Base-by-base conservation (phyloP, 1,140 invertebrate species). In the Onthophagus taurus region DNA sequence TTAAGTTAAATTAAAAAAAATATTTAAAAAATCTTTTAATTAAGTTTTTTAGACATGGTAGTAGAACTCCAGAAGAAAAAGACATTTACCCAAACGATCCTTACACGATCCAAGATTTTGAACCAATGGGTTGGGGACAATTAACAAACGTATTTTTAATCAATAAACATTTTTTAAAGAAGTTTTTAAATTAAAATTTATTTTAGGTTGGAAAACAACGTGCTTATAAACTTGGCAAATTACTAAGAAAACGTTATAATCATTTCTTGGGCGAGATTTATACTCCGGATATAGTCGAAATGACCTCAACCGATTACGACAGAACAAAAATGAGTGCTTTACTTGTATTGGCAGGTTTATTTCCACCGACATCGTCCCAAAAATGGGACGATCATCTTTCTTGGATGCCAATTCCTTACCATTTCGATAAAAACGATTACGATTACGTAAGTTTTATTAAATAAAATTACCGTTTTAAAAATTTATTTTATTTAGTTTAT, bases 141-240 rank as follows among this genome's bases (percentile, higher is more conserved):
- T 31, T 61, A 21, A 61, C 57, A 7, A 57, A 59, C 24, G 59
- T 59, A 53, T 55, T 42, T 44, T 48, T 9, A 31, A 17, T 3
- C 12, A 9, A 31, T 31, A 31, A 31, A 31, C 16, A 16, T 31
- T 1, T 1, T 31, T 12, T 9, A 5, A 5, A 9, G 16, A 31
- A 31, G 12, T 31, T 31, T 13, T 1, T 1, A 12, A 31, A 9
- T 7, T 31, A 9, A 5, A 9, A 31, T n/a, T n/a, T n/a, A n/a
- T 36, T 52, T 17, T 35, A 61, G 59, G 31, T 35, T 30, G 59
- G 59, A 18, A 59, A 61, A 66, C 55, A 62, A 45, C 68, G 74
- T 47, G 72, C 79, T 34, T 83, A 74, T 57, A 66, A 75, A 54
- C 67, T 75, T 51, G 82, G 82, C 13, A 55, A 71, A 46, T 76